phyloP scores from a whole-genome alignment of 2,888 invertebrate genomes.

The Zonitis immaculata region DNA sequence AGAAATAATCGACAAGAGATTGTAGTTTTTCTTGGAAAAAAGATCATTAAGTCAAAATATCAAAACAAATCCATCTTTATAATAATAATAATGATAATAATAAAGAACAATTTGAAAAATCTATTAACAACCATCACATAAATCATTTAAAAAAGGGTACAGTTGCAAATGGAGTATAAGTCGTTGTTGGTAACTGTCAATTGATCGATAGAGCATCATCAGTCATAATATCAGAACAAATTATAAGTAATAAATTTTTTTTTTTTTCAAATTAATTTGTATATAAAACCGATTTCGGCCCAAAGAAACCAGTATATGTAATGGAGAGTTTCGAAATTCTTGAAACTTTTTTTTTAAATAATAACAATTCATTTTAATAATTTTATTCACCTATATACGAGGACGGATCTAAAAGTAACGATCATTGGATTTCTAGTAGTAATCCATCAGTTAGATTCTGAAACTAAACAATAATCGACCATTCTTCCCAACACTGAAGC shows the following conservation, averaged over 20 bases:
- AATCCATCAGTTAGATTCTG: too few relatives aligned
- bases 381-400: too few relatives aligned
- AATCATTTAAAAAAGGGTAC: background rate
- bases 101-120: background rate
- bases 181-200: conserved; percentile 24
- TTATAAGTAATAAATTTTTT: too few relatives aligned
- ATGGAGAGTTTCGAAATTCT: too few relatives aligned
- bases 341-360: background rate
- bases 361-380: too few relatives aligned
- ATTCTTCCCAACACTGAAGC: too few relatives aligned
- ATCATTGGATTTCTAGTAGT: too few relatives aligned
- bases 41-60: background rate
- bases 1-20: background rate
- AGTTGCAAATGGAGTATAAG: background rate
- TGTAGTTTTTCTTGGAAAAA: background rate
- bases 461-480: too few relatives aligned
- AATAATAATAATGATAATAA: background rate
- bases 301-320: too few relatives aligned
- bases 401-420: too few relatives aligned
- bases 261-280: too few relatives aligned
- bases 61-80: background rate
- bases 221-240: conserved; percentile 21
- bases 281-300: background rate
- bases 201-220: conserved; percentile 22
- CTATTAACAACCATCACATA: background rate